A percentile compares a stretch with the other conserved stretches of the same genome.
Evolutionary conservation across 2,888 invertebrate genomes (phyloP).

Genomic region (Limulus polyphemus): DNA sequence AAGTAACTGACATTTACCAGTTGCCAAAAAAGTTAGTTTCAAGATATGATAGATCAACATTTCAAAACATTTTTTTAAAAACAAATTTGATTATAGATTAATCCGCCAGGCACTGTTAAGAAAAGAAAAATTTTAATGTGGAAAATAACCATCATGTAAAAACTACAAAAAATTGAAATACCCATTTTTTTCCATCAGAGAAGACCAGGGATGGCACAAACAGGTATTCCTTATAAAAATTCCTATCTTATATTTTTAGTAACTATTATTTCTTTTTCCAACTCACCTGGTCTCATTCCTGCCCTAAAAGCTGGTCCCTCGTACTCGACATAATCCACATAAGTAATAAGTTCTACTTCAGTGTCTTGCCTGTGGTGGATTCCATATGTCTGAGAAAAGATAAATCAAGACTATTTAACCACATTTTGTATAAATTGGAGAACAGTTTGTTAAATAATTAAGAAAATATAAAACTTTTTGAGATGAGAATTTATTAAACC

Average conservation of each 20-base stretch:
- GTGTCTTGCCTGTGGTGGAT: slow-evolving; percentile 89
- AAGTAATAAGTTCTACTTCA: slow-evolving; percentile 91
- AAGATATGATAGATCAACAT: too few relatives aligned
- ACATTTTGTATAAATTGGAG: not conserved
- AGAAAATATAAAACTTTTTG: too few relatives aligned
- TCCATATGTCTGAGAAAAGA: slow-evolving; percentile 64
- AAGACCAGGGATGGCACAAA: not conserved
- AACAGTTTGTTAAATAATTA: too few relatives aligned
- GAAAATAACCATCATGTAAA: too few relatives aligned
- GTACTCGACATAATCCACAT: slow-evolving; percentile 88
- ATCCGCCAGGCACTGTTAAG: too few relatives aligned
- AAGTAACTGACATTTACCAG: too few relatives aligned
- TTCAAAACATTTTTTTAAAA: too few relatives aligned
- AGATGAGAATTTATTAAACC: not conserved
- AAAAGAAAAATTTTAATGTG: too few relatives aligned
- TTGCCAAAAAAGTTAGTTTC: too few relatives aligned
- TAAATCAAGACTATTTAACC: not conserved
- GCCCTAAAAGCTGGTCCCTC: slow-evolving; percentile 83
- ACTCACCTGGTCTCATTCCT: slow-evolving; percentile 73
- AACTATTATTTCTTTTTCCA: not conserved
- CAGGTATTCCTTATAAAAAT: not conserved
- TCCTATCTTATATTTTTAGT: not conserved
- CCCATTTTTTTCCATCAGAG: not conserved
- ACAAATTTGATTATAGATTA: too few relatives aligned
- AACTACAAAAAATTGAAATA: too few relatives aligned